Evolutionary conservation across 1,140 invertebrate species (phyloP), one percentile per base, ranked within the genome.

Genomic region (Daktulosphaira vitifoliae): DNA sequence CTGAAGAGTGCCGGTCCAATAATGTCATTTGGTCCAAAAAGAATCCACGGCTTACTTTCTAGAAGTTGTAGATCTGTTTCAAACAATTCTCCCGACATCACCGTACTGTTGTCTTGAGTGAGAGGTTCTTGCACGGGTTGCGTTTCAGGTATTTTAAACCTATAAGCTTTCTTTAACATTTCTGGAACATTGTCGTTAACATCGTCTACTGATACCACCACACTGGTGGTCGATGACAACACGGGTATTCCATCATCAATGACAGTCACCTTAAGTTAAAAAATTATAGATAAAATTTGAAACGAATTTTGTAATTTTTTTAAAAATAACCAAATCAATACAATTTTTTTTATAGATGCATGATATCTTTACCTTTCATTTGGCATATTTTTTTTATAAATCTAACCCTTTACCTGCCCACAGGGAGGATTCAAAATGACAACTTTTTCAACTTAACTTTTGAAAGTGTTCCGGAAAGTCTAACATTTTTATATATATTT

Each of bases 111-210:
- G 20, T 66, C 65, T 11, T 39, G 38, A 16, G 54, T 46, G 20
- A 70, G 16, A 22, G 71, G 66, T 22, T 71, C 42, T 22, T 71
- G 69, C 11, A 68, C 65, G 38, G 68, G 67, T 33, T 67, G 59
- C 7, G 71, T 72, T 65, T 72, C 84, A 15, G 88, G 89, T 68
- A 92, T 84, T 71, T 82, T 82, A 62, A 93, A 80, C 68, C 86
- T 84, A 75, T 92, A 91, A 68, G 86, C 84, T 56, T 82, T 81
- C 71, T 91, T 84, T 69, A 87, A 83, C 74, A 94, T 94, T 69
- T 83, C 81, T 0, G 89, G 90, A 42, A 81, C 79, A 72, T 89
- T 83, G 74, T 95, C 92, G 77, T 95, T 94, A 65, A 89, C 78
- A 75, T 95, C 90, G 20, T 81, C 78, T 8, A 96, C 85, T 59